Conservation (phyloP, 1,140 invertebrate species). For the Paraescarpia echinospica region DNA sequence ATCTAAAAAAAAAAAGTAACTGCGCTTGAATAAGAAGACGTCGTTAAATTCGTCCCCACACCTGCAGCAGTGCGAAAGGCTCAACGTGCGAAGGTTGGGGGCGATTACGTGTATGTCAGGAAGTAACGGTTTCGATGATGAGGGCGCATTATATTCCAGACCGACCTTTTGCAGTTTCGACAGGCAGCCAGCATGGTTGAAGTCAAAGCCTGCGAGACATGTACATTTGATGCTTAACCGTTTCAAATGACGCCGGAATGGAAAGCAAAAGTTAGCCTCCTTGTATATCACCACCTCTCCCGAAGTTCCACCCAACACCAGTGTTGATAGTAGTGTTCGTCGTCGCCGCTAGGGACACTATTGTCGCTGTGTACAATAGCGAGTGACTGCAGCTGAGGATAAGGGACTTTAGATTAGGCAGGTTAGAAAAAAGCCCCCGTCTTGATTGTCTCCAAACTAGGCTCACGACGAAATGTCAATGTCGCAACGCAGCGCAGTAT, state of each 20-base stretch:
- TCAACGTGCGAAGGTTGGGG: background rate
- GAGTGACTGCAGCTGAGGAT: background rate
- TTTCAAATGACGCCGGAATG: background rate
- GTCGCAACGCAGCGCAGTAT: no score
- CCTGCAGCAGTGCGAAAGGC: background rate
- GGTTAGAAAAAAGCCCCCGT: background rate
- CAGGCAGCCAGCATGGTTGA: background rate
- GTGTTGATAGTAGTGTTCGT: background rate
- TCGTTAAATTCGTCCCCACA: no score
- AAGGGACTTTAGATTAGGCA: background rate
- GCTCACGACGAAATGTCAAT: background rate
- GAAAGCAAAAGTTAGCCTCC: background rate
- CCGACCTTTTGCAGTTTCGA: background rate
- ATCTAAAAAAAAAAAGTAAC: no score
- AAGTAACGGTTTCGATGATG: background rate
- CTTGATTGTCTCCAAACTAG: background rate
- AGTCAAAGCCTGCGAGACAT: background rate
- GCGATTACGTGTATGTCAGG: background rate
- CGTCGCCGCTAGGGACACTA: background rate
- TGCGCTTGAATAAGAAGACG: no score
- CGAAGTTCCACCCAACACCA: background rate
- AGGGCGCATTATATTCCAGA: background rate
- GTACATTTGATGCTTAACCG: background rate
- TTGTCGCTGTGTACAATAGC: background rate
- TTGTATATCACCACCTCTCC: background rate